Percentiles rank a stretch among this genome's conserved stretches.
Conservation (phyloP, 2,797 vertebrate genomes). For the Ctenopoma multispine region DNA sequence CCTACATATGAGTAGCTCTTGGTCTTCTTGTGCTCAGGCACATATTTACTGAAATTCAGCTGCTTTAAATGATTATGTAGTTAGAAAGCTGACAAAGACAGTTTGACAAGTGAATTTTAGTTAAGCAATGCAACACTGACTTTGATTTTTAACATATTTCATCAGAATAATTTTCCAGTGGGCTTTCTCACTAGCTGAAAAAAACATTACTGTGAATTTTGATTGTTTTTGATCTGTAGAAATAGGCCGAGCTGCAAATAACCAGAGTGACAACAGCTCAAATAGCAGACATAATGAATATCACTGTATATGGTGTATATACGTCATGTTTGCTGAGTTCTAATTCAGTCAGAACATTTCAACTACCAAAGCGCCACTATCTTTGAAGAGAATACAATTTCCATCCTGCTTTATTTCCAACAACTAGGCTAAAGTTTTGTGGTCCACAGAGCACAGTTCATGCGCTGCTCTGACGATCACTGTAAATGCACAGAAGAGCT, state of each 20-base stretch:
- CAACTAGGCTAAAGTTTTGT: conserved; percentile 28
- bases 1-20: not conserved
- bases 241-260: conserved; percentile 54
- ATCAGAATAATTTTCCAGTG: not conserved
- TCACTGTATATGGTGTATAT: not conserved
- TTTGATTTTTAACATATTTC: conserved; percentile 2
- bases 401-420: conserved; percentile 24
- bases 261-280: conserved; percentile 30
- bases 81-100: not conserved
- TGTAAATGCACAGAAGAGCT: conserved; percentile 43
- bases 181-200: conserved; percentile 11
- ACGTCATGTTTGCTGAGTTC: conserved; percentile 1
- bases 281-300: conserved; percentile 9
- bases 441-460: conserved; percentile 21
- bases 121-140: not conserved
- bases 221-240: conserved; percentile 55
- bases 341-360: conserved; percentile 6
- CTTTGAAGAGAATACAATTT: conserved; percentile 31
- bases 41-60: not conserved
- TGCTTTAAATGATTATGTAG: not conserved
- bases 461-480: conserved; percentile 44
- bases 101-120: not conserved
- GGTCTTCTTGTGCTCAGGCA: not conserved
- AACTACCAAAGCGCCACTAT: not conserved
- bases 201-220: conserved; percentile 17